Evolutionary conservation across 2,888 invertebrate species (phyloP), one percentile per base, ranked within the genome.

Genomic region (Idaea aversata): DNA sequence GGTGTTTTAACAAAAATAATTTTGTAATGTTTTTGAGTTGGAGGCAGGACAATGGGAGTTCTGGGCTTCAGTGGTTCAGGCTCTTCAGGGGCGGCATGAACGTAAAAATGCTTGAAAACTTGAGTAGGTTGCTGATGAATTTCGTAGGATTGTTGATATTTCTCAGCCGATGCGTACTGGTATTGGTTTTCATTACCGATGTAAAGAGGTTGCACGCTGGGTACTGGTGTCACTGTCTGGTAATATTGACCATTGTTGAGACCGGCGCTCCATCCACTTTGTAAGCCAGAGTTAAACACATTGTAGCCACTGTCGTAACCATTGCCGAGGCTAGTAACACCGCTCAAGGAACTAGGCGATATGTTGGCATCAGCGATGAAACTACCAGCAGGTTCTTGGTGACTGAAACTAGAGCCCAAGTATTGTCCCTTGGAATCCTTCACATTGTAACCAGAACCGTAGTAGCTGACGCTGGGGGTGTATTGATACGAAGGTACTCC

Each of bases 1-100:
- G 96, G 96, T 10, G 96, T 95, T 85, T 96, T 96, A 81, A 96
- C 96, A 92, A 96, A 96, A 84, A 96, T 96, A 76, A 96, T 96
- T 83, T 96, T 96, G 93, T 96, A 96, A 83, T 96, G 96, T 77
- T 96, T 96, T 82, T 96, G 96, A 25, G 96, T 93, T 47, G 95
- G 94, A 5, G 95, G 94, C 1, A 94, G 85, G 1, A 93, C 91
- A 0, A 92, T 84, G 66, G 95, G 94, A 15, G 94, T 94, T 72
- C 95, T 94, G 65, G 92, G 88, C 66, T 94, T 94, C 61, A 94
- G 88, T 71, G 87, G 83, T 77, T 94, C 94, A 5, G 88, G 89
- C 59, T 93, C 92, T 79, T 91, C 91, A 1, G 92, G 92, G 1
- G 93, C 93, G 3, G 88, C 81, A 70, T 91, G 91, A 0, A 94